Base-by-base conservation (phyloP, 2,888 invertebrate genomes). In the Buathra laborator region DNA sequence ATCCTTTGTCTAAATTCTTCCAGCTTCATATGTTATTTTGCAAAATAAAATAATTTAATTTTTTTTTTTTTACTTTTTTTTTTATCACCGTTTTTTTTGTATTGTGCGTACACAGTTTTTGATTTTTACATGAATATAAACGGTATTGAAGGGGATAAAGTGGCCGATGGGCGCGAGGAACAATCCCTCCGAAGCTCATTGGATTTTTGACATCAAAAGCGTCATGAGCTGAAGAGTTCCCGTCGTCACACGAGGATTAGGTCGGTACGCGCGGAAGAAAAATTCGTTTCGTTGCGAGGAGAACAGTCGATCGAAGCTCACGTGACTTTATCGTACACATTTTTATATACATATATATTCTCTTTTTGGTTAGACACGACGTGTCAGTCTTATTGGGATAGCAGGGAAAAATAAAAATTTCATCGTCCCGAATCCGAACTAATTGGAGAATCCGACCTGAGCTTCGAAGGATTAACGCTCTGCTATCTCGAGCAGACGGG, bases 1-100 rank as follows among this genome's bases (percentile, higher is more conserved):
- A 90, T 90, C 90, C 91, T 89, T 92, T 91, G 92, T 92, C 92
- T 89, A 91, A 92, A 92, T 92, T 91, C 78, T 72, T 68, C 72
- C 83, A 77, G 80, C 84, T 88, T 88, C 87, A 85, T 86, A 87
- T 88, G 87, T 88, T 87, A 87, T 89, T 88, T 37, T 89, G 74
- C 77, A 86, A 78, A 68, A 81, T 84, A 84, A 51, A 77, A 85
- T 87, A 86, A 85, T 77, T 82, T 16, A 67, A 32, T 64, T 74
- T 81, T 81, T 46, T 68, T 59, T 77, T 75, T 74, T 16, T 29
- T 76, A 16, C 51, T 29, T 80, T 70, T 51, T 46, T 75, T 71
- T 72, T 81, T 53, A 37, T 37, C 46, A 68, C 68, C 68, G 51
- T 74, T 70, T 79, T 32, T 16, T 46, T 9, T 14, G 43, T 32